Conservation (phyloP, 2,888 invertebrate genomes). For the Diaprepes abbreviatus region DNA sequence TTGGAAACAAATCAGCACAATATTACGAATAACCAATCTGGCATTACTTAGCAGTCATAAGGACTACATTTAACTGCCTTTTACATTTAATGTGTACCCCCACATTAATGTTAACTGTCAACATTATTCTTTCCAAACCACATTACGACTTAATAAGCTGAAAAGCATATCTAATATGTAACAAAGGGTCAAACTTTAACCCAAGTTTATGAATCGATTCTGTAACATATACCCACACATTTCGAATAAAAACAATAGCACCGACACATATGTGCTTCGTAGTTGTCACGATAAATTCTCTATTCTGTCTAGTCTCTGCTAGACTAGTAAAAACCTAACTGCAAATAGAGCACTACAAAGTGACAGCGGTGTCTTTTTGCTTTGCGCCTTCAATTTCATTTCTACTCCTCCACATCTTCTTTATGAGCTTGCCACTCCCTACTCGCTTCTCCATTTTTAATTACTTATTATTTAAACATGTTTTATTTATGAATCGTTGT, state of each 20-base stretch:
- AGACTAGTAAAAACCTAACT: slow-evolving; percentile 25
- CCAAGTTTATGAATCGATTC: slow-evolving; percentile 41
- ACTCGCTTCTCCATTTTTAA: slow-evolving; percentile 26
- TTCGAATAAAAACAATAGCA: slow-evolving; percentile 42
- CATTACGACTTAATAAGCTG: slow-evolving; percentile 43
- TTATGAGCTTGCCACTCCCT: slow-evolving; percentile 29
- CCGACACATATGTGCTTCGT: slow-evolving; percentile 38
- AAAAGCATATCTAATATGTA: slow-evolving; percentile 38
- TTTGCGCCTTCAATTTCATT: slow-evolving; percentile 34
- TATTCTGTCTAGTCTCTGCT: slow-evolving; percentile 33
- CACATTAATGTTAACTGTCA: slow-evolving; percentile 34
- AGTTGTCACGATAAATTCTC: slow-evolving; percentile 40
- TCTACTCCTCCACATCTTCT: slow-evolving; percentile 41
- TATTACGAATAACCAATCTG: too few relatives aligned
- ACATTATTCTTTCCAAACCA: slow-evolving; percentile 18
- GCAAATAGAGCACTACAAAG: slow-evolving; percentile 36
- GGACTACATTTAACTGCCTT: slow-evolving; percentile 13
- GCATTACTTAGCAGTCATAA: too few relatives aligned
- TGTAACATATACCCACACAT: slow-evolving; percentile 37
- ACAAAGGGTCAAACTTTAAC: slow-evolving; percentile 33
- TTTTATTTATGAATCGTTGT: not conserved
- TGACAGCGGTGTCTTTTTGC: slow-evolving; percentile 37
- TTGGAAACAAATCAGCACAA: too few relatives aligned
- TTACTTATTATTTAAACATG: not conserved
- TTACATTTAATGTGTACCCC: slow-evolving; percentile 26